These are phyloP conservation scores for Podarcis raffonei DNA, from an alignment of 2,113 vertebrate species.

Conservation along the genomic window DNA sequence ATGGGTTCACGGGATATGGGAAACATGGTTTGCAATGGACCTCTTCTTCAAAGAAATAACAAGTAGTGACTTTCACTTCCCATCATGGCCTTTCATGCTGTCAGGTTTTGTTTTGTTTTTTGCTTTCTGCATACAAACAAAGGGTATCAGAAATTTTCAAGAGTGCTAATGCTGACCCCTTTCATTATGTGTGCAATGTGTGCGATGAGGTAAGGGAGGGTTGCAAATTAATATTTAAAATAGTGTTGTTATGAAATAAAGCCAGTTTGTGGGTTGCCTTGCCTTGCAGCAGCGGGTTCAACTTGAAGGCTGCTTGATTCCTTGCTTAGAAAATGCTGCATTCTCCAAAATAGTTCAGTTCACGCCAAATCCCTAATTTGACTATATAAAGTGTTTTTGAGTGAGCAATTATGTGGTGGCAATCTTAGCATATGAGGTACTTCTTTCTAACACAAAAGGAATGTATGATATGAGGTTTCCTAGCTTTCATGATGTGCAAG, in stretches of 20 bases:
- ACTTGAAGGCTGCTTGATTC: background rate
- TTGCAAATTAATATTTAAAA: conserved; percentile 1
- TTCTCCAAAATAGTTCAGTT: background rate
- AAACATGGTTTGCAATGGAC: background rate
- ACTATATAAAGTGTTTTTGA: background rate
- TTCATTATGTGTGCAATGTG: background rate
- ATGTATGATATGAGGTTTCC: background rate
- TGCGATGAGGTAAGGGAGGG: background rate
- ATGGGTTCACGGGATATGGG: background rate
- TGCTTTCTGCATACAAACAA: background rate
- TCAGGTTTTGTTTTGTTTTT: background rate
- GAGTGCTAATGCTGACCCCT: background rate
- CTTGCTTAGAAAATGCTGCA: background rate
- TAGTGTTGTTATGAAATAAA: background rate
- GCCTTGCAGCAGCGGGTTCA: background rate
- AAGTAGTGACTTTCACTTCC: background rate
- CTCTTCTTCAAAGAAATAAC: background rate
- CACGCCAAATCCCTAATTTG: background rate
- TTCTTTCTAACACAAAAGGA: background rate
- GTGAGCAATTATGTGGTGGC: background rate
- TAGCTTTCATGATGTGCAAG: background rate
- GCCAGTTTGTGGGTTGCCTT: background rate
- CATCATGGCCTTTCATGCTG: background rate
- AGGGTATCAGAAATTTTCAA: background rate
- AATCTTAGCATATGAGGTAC: background rate